phyloP scores from a whole-genome alignment of 1,140 invertebrate species.

The Lordiphosa collinella region DNA sequence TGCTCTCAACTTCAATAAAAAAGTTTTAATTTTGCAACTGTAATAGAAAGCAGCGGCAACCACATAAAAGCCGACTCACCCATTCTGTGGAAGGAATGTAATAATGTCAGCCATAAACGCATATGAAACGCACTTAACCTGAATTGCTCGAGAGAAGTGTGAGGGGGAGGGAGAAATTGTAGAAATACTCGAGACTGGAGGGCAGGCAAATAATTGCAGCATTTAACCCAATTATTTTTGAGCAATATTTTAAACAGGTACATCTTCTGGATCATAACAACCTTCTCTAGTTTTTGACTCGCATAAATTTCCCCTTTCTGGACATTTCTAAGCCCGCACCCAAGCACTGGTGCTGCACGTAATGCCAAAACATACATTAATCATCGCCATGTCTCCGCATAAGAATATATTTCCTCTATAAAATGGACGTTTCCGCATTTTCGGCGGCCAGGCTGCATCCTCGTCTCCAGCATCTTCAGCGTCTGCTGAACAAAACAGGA shows the following conservation, averaged over 20 bases:
- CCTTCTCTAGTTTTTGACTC: background rate
- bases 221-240: slow-evolving; percentile 67
- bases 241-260: no score
- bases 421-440: slow-evolving; percentile 74
- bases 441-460: slow-evolving; percentile 27
- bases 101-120: slow-evolving; percentile 72
- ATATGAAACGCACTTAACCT: slow-evolving; percentile 69
- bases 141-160: slow-evolving; percentile 31
- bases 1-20: slow-evolving; percentile 55
- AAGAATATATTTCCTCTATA: slow-evolving; percentile 78
- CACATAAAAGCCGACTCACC: slow-evolving; percentile 7
- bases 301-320: slow-evolving; percentile 6
- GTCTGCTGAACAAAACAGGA: slow-evolving; percentile 55
- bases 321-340: slow-evolving; percentile 18
- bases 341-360: slow-evolving; percentile 42
- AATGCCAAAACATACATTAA: slow-evolving; percentile 74
- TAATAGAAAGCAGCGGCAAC: slow-evolving; percentile 15
- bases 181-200: slow-evolving; percentile 50
- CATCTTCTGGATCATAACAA: slow-evolving; percentile 2
- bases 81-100: slow-evolving; percentile 31
- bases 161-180: slow-evolving; percentile 25
- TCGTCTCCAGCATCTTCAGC: slow-evolving; percentile 9
- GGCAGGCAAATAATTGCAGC: slow-evolving; percentile 69
- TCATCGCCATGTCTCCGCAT: slow-evolving; percentile 70
- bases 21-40: slow-evolving; percentile 55